Evolutionary conservation across 64 coral and sea anemone genomes (phyloP).

Genomic region (Platygyra sinensis): DNA sequence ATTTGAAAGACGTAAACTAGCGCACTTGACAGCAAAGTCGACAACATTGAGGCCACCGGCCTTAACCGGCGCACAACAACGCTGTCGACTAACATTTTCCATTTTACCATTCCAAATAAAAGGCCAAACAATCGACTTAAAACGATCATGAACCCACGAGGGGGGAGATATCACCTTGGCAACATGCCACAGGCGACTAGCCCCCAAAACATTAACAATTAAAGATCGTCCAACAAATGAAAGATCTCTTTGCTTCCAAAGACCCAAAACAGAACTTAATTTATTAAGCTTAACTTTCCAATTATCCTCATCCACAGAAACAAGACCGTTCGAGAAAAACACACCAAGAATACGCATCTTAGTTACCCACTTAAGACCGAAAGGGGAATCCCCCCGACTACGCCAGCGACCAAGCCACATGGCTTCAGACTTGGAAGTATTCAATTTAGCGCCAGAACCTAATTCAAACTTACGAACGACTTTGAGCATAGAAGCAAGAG

Average conservation of each 20-base stretch:
- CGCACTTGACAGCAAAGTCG: neutral
- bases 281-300: neutral
- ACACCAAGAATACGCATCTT: too few species aligned
- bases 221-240: neutral
- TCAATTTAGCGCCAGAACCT: too few species aligned
- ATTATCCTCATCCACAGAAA: neutral
- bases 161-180: neutral
- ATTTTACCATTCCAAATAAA: too few species aligned
- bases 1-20: neutral
- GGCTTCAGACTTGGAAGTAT: too few species aligned
- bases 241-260: slow-evolving; percentile 3
- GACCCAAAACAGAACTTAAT: neutral
- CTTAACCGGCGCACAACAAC: neutral
- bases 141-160: neutral
- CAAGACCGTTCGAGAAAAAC: neutral
- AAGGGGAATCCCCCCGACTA: too few species aligned
- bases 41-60: neutral
- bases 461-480: too few species aligned
- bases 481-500: neutral
- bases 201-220: neutral
- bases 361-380: too few species aligned
- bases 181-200: neutral
- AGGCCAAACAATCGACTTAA: neutral
- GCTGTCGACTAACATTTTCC: neutral
- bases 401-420: too few species aligned